phyloP scores from a whole-genome alignment of 2,113 vertebrate species.

The Anguilla rostrata region DNA sequence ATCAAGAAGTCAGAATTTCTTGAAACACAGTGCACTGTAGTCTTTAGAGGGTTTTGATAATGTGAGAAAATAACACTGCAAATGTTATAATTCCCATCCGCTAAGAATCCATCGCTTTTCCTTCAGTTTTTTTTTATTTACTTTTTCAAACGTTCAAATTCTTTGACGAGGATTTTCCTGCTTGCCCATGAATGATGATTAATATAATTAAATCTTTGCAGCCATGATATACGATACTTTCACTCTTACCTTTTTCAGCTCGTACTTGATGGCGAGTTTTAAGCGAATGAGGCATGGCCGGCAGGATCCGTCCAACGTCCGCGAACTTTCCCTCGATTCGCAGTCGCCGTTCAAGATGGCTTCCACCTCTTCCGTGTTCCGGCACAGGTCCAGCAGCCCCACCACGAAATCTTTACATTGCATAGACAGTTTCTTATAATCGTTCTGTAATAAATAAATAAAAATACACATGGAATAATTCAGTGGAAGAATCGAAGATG shows the following conservation, averaged over 20 bases:
- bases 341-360: slow-evolving; percentile 88
- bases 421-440: slow-evolving; percentile 92
- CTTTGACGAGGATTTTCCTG: not conserved
- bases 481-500: not conserved
- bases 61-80: not conserved
- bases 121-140: not conserved
- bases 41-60: not conserved
- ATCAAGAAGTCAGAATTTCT: not conserved
- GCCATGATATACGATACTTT: not conserved
- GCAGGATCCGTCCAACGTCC: slow-evolving; percentile 43
- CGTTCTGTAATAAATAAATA: slow-evolving; percentile 75
- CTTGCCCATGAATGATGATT: not conserved
- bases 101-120: not conserved
- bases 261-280: slow-evolving; percentile 95
- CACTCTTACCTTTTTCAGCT: slow-evolving; percentile 89
- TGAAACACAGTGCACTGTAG: not conserved
- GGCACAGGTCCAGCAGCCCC: slow-evolving; percentile 90
- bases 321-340: slow-evolving; percentile 58
- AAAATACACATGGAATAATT: not conserved
- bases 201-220: not conserved
- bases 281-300: slow-evolving; percentile 85
- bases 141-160: not conserved
- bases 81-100: not conserved
- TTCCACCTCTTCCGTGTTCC: slow-evolving; percentile 93
- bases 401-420: slow-evolving; percentile 98